phyloP scores from a whole-genome alignment of 2,113 vertebrate species.

The Larimichthys crocea region DNA sequence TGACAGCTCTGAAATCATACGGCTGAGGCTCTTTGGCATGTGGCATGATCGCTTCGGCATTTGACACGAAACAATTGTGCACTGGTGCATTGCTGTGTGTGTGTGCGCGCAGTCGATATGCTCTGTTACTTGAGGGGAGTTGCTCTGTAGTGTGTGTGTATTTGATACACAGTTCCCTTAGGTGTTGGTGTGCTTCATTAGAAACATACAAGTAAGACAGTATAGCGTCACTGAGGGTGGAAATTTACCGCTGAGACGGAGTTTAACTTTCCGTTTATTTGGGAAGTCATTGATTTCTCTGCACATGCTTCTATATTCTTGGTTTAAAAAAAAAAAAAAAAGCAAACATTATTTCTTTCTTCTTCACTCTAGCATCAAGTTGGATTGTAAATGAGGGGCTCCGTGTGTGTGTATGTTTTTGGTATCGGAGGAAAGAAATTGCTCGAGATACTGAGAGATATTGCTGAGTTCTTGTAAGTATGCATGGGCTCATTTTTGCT shows the following conservation, averaged over 20 bases:
- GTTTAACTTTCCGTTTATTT: background rate
- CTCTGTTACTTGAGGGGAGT: slow-evolving; percentile 17
- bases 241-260: background rate
- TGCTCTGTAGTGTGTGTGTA: background rate
- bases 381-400: slow-evolving; percentile 4
- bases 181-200: background rate
- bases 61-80: slow-evolving; percentile 9
- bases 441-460: slow-evolving; percentile 46
- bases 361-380: background rate
- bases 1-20: slow-evolving; percentile 43
- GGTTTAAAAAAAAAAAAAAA: slow-evolving; percentile 2
- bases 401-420: background rate
- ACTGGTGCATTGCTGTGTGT: slow-evolving; percentile 20
- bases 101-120: slow-evolving; percentile 3
- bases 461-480: slow-evolving; percentile 58
- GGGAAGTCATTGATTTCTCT: slow-evolving; percentile 1
- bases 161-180: background rate
- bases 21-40: slow-evolving; percentile 40
- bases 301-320: slow-evolving; percentile 5
- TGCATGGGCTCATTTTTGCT: slow-evolving; percentile 58
- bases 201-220: background rate
- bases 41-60: slow-evolving; percentile 48
- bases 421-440: slow-evolving; percentile 15
- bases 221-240: background rate
- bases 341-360: slow-evolving; percentile 34